Evolutionary conservation across 2,888 invertebrate species (phyloP).

Genomic region (Biston betularia): DNA sequence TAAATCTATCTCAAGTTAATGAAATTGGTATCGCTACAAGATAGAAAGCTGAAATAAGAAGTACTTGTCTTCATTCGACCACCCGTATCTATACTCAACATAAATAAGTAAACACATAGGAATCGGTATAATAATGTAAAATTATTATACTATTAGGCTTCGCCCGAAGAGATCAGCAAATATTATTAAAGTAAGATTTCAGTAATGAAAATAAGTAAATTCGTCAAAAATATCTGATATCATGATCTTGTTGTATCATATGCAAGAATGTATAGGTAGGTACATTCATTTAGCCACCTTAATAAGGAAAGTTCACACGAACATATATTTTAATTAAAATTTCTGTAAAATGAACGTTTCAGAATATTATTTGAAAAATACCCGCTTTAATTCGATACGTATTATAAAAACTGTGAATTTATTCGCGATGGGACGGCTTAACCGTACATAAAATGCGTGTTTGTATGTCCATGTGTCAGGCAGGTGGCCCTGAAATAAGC

Average conservation of each 20-base stretch:
- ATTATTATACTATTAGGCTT: too few relatives aligned
- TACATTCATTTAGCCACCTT: slow-evolving; percentile 25
- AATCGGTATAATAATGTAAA: neutral
- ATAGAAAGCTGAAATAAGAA: slow-evolving; percentile 48
- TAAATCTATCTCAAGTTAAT: slow-evolving; percentile 77
- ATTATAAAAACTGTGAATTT: slow-evolving; percentile 79
- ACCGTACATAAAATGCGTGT: slow-evolving; percentile 71
- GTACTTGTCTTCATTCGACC: slow-evolving; percentile 25
- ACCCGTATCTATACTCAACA: neutral
- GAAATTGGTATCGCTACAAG: slow-evolving; percentile 66
- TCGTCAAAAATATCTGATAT: too few relatives aligned
- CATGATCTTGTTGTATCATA: neutral
- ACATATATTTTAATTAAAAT: slow-evolving; percentile 53
- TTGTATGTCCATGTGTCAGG: slow-evolving; percentile 73
- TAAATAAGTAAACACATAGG: neutral
- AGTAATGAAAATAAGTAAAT: too few relatives aligned
- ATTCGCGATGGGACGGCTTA: slow-evolving; percentile 64
- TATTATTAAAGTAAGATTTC: neutral
- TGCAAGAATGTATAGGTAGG: slow-evolving; percentile 6
- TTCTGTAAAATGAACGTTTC: slow-evolving; percentile 48
- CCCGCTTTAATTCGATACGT: slow-evolving; percentile 70
- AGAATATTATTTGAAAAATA: slow-evolving; percentile 55
- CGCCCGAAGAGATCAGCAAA: too few relatives aligned
- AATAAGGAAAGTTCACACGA: slow-evolving; percentile 48
- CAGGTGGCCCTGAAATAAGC: slow-evolving; percentile 71